These are phyloP conservation scores for Myathropa florea DNA, from an alignment of 2,888 invertebrate genomes.

Conservation along the genomic window DNA sequence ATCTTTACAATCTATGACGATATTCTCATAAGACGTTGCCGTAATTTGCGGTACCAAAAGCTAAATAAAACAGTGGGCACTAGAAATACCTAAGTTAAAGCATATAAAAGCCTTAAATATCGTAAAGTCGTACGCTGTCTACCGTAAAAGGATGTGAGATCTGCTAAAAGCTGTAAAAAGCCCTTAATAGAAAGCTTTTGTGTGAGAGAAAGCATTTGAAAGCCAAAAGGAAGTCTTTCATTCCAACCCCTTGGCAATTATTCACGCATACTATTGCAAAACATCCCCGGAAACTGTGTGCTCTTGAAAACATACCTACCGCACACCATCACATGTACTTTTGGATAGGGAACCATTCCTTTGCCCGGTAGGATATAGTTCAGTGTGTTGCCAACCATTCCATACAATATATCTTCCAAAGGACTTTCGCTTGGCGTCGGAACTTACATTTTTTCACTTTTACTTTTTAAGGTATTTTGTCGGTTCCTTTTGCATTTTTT, in stretches of 20 bases:
- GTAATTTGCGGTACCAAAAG: too few relatives aligned
- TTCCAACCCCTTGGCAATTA: slow-evolving; percentile 57
- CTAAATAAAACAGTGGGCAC: neutral
- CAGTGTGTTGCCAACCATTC: slow-evolving; percentile 74
- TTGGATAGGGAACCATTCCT: slow-evolving; percentile 74
- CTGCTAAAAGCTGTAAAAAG: neutral
- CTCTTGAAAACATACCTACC: slow-evolving; percentile 52
- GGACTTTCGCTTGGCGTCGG: slow-evolving; percentile 62
- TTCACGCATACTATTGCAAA: slow-evolving; percentile 34
- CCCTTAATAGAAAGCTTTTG: neutral
- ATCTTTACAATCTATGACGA: too few relatives aligned
- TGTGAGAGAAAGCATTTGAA: neutral
- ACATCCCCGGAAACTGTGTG: slow-evolving; percentile 61
- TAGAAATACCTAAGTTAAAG: neutral
- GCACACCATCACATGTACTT: slow-evolving; percentile 49
- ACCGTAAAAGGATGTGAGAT: neutral
- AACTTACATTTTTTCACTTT: slow-evolving; percentile 62
- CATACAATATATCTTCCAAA: slow-evolving; percentile 63
- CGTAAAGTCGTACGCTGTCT: neutral
- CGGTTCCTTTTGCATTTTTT: slow-evolving; percentile 2
- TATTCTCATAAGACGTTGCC: neutral
- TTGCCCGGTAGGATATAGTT: slow-evolving; percentile 76
- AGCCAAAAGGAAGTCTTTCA: slow-evolving; percentile 4
- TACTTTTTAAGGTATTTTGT: slow-evolving; percentile 61
- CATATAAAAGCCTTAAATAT: neutral